Base-by-base conservation (phyloP, 2,113 vertebrate species). In the Colinus virginianus region DNA sequence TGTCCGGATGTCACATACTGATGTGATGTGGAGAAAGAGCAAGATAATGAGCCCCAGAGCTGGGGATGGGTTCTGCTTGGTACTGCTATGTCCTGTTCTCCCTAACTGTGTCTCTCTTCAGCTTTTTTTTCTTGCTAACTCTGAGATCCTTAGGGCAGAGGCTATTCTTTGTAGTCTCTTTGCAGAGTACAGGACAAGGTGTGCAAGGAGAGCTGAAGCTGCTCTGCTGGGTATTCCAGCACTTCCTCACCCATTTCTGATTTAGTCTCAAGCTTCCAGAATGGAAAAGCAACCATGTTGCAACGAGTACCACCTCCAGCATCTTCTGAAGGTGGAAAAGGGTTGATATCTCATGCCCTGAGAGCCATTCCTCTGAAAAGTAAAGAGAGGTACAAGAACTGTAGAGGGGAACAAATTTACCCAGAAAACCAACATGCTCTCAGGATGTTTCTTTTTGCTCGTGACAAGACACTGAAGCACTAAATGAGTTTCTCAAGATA, bases 281-380 rank as follows among this genome's bases (percentile, higher is more conserved):
- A 17, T 64, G 22, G 19, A 46, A 11, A 68, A n/a, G 48, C 28
- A 34, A 17, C 34, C 6, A 59, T 10, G 26, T 11, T 42, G n/a
- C 38, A 49, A 5, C 9, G 3, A 55, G 45, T 11, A 19, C 7
- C 40, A 36, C 0, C 0, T 74, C 56, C 17, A 51, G 32, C 15
- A 81, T 36, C 49, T 15, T 18, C 3, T 3, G 34, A n/a, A 34
- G 59, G 28, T 40, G 28, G 36, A 62, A 67, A 20, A 12, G 18
- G 15, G 38, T 7, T n/a, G 48, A 1, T 2, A 6, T 0, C 0
- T 46, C 53, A 6, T 8, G 13, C 9, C 38, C 70, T 7, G 16
- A 51, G 58, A 82, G 32, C 32, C 71, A 4, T 4, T 81, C 19
- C 77, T 71, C 38, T 78, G 51, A 23, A 25, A 23, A 49, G 9